These are phyloP conservation scores for Octomys mimax DNA, from an alignment of 2,797 vertebrate genomes.

Conservation along the genomic window DNA sequence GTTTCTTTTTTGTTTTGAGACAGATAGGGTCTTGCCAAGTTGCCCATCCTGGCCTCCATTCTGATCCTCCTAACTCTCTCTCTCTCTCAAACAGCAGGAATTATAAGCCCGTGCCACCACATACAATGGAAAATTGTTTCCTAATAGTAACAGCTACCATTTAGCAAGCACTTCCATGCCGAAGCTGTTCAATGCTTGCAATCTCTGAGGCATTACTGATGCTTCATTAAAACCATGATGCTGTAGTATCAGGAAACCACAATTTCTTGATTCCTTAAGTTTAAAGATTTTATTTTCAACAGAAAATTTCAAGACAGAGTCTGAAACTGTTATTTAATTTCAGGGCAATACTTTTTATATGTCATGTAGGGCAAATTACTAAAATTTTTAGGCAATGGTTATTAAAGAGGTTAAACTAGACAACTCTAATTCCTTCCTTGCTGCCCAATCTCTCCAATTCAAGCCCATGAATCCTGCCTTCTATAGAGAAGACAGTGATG, in stretches of 20 bases:
- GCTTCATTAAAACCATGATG: neutral
- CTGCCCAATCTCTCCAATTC: neutral
- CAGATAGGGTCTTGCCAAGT: neutral
- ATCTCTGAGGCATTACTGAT: neutral
- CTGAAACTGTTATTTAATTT: slow-evolving; percentile 22
- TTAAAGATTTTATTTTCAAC: slow-evolving; percentile 46
- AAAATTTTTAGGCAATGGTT: neutral
- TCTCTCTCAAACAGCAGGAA: neutral
- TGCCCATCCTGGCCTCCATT: neutral
- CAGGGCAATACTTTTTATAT: neutral
- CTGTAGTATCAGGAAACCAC: neutral
- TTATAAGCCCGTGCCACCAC: neutral
- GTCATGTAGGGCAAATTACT: neutral
- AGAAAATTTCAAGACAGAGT: slow-evolving; percentile 6
- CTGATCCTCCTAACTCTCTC: neutral
- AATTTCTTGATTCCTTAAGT: neutral
- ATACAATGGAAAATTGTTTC: neutral
- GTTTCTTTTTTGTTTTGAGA: neutral
- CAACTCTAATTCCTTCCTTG: neutral
- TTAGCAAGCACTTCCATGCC: neutral
- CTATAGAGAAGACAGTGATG: neutral
- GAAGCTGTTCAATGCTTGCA: neutral
- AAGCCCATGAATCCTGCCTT: neutral
- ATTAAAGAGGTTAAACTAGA: neutral
- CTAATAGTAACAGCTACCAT: neutral